phyloP scores from a whole-genome alignment of 2,113 vertebrate genomes.

The Salvelinus alpinus region DNA sequence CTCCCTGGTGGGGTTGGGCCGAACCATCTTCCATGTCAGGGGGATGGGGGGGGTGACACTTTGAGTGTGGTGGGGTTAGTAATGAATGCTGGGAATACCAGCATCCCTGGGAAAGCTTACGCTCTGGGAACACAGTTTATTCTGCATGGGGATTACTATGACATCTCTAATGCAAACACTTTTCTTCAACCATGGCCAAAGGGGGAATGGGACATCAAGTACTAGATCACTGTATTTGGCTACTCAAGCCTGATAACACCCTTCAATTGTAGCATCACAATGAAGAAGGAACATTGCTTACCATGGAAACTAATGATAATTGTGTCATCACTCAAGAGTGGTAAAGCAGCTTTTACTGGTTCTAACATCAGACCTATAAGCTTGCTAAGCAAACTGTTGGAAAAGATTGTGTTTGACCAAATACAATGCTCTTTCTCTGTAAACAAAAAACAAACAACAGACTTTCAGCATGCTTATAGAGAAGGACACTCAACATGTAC shows the following conservation, averaged over 20 bases:
- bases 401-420: too few relatives aligned
- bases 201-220: neutral
- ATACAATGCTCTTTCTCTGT: too few relatives aligned
- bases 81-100: conserved; percentile 63
- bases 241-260: neutral
- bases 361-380: too few relatives aligned
- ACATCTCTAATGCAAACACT: conserved; percentile 50
- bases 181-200: neutral
- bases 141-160: conserved; percentile 43
- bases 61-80: conserved; percentile 58
- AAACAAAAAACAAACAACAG: too few relatives aligned
- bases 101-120: conserved; percentile 62
- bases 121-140: conserved; percentile 41
- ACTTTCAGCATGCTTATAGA: too few relatives aligned
- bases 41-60: conserved; percentile 49
- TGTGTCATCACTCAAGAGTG: too few relatives aligned
- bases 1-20: conserved; percentile 47
- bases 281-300: too few relatives aligned
- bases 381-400: too few relatives aligned
- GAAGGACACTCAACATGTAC: too few relatives aligned
- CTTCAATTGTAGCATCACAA: neutral
- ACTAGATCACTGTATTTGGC: neutral
- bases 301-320: too few relatives aligned
- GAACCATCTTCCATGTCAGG: conserved; percentile 44
- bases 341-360: too few relatives aligned